Base-by-base conservation (phyloP, 1,140 invertebrate species). In the Oryzaephilus surinamensis region DNA sequence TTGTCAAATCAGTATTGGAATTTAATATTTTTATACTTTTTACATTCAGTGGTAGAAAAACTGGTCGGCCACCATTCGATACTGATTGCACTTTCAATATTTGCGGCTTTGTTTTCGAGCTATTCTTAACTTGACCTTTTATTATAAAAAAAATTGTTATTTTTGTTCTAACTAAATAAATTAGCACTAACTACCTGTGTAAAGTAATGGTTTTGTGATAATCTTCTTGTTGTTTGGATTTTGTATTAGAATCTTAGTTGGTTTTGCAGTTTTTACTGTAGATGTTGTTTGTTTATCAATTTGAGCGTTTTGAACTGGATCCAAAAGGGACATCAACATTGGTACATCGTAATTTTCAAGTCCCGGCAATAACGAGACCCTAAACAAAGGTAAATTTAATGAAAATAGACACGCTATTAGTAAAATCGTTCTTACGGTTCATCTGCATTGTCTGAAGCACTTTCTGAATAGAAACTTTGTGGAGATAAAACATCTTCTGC, bases 11-110 rank as follows among this genome's bases (percentile, higher is more conserved):
- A 11, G 8, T 10, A n/a, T 34, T 10, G 6, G 8, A 32, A 43
- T 79, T 79, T 21, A 83, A 73, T n/a, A 82, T 80, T 60, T 81
- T 81, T 29, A 81, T 77, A 50, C 79, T 75, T 52, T 79, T 79
- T 16, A 80, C 60, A n/a, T 69, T 76, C 2, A 81, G 71, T 0
- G 79, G 79, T 23, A 81, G 57, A 1, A 83, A 59, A 32, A 83
- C 75, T 0, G 77, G 79, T 2, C 77, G 63, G 39, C 55, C 48
- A 34, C 58, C 54, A 37, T 65, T 69, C 11, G 65, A 62, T 54
- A 71, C 62, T 0, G 67, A 65, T 10, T 70, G 70, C 1, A 73
- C 69, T 38, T 69, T 51, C 11, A 72, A 67, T n/a, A 73, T 63
- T 49, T 70, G 64, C 21, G 66, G 52, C 41, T 71, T 69, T 0